These are phyloP conservation scores for Lasioglossum malachurum DNA, from an alignment of 2,888 invertebrate genomes.

Conservation along the genomic window DNA sequence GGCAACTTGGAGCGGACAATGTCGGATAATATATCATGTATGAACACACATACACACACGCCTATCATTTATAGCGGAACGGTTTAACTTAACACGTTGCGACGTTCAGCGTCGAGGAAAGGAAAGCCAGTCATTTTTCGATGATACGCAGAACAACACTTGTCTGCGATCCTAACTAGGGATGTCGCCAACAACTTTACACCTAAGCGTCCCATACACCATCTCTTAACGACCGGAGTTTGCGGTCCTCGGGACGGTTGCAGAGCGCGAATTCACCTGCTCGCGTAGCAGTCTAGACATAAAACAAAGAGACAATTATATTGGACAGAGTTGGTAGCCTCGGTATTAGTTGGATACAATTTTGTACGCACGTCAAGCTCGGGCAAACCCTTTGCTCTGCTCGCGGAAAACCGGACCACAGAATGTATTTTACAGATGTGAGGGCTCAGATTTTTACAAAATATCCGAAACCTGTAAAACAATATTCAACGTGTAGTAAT, in stretches of 20 bases:
- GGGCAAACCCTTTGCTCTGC: neutral
- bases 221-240: constrained; percentile 2
- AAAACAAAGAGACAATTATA: neutral
- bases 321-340: constrained; percentile 3
- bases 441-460: neutral
- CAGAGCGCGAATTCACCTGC: neutral
- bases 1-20: neutral
- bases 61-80: neutral
- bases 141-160: neutral
- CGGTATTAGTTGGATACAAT: neutral
- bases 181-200: neutral
- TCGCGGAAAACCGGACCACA: neutral
- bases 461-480: neutral
- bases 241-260: neutral
- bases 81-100: neutral
- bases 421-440: constrained; percentile 2
- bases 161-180: neutral
- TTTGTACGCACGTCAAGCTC: neutral
- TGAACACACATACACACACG: neutral
- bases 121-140: neutral
- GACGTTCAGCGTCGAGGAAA: neutral
- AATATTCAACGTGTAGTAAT: neutral
- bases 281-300: neutral
- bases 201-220: neutral
- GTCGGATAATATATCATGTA: neutral